phyloP scores from a whole-genome alignment of 2,113 vertebrate species.

The Epinephelus cyanopodus region DNA sequence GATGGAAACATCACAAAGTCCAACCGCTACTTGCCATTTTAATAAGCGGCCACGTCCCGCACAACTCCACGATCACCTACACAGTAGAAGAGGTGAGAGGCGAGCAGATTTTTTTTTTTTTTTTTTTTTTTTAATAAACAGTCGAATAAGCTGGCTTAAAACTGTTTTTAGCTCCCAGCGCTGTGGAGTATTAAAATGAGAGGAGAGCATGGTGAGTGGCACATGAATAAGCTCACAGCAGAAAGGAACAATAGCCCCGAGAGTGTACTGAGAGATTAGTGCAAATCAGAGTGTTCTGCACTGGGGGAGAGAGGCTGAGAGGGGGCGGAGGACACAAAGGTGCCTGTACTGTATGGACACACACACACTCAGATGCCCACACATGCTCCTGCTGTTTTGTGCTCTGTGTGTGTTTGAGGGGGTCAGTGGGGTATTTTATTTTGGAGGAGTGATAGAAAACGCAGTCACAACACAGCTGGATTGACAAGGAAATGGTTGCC shows the following conservation, averaged over 20 bases:
- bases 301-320: constrained; percentile 53
- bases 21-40: constrained; percentile 52
- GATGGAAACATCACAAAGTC: constrained; percentile 66
- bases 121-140: constrained; percentile 55
- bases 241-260: constrained; percentile 77
- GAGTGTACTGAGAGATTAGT: constrained; percentile 79
- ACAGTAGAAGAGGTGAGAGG: constrained; percentile 46
- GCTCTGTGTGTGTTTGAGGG: constrained; percentile 17
- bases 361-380: constrained; percentile 51
- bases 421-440: constrained; percentile 41
- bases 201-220: constrained; percentile 76
- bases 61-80: constrained; percentile 50
- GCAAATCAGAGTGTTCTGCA: constrained; percentile 72
- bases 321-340: constrained; percentile 70
- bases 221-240: constrained; percentile 79
- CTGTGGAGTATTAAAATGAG: constrained; percentile 78
- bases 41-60: constrained; percentile 50
- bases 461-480: constrained; percentile 25
- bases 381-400: constrained; percentile 37
- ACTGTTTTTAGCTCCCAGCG: constrained; percentile 67
- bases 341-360: constrained; percentile 62
- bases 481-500: constrained; percentile 36
- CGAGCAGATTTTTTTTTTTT: constrained; percentile 8
- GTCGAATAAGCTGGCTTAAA: constrained; percentile 64
- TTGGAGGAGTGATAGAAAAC: constrained; percentile 28